Evolutionary conservation across 1,140 invertebrate species (phyloP).

Genomic region (Temnothorax nylanderi): DNA sequence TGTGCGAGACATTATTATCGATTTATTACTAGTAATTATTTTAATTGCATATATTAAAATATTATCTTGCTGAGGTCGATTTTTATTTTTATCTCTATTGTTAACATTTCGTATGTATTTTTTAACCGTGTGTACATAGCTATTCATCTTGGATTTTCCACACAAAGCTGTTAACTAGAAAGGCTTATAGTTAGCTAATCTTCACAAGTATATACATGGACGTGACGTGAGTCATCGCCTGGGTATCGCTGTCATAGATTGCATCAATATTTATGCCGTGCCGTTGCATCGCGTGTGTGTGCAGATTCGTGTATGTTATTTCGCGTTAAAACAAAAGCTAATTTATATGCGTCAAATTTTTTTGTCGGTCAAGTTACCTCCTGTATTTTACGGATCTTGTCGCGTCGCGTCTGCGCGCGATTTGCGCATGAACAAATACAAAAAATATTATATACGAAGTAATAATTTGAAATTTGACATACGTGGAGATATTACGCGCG

Average conservation of each 20-base stretch:
- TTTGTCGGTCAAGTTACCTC: slow-evolving; percentile 7
- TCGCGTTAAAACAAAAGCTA: slow-evolving; percentile 52
- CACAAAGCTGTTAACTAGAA: slow-evolving; percentile 41
- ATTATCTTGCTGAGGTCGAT: neutral
- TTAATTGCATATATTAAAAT: neutral
- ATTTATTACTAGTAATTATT: neutral
- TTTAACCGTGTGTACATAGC: neutral
- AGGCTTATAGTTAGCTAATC: slow-evolving; percentile 40
- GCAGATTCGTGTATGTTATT: slow-evolving; percentile 42
- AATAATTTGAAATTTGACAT: slow-evolving; percentile 15
- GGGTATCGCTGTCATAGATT: slow-evolving; percentile 45
- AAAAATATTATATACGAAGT: neutral
- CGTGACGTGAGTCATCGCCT: slow-evolving; percentile 39
- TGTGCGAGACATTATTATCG: neutral
- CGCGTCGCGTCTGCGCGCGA: neutral
- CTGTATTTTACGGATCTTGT: neutral
- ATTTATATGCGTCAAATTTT: slow-evolving; percentile 48
- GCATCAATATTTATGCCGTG: slow-evolving; percentile 52
- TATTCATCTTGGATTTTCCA: slow-evolving; percentile 31
- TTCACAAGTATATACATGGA: slow-evolving; percentile 31
- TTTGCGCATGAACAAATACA: neutral
- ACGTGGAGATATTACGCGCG: neutral
- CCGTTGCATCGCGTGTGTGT: neutral
- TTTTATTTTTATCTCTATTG: neutral
- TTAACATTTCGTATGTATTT: neutral